A percentile compares a stretch with the other conserved stretches of the same genome.
These are phyloP conservation scores for Junonia oenone DNA, from an alignment of 2,888 invertebrate genomes.

Conservation along the genomic window DNA sequence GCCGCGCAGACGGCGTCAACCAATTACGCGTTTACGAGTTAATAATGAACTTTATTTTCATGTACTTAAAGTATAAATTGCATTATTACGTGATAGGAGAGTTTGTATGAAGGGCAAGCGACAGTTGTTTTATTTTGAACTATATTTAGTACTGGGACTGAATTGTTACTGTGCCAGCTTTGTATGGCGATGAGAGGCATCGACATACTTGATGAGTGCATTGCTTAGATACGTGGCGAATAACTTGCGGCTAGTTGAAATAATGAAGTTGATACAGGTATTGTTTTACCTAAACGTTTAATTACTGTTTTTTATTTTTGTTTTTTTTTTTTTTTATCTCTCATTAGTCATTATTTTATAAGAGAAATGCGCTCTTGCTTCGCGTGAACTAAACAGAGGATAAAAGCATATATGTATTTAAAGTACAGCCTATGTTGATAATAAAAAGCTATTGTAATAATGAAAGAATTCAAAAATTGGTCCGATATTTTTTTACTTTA, in stretches of 20 bases:
- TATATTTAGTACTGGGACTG: slow-evolving; percentile 75
- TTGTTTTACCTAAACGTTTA: too few species aligned
- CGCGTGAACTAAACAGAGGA: too few species aligned
- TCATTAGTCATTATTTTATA: too few species aligned
- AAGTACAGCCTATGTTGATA: too few species aligned
- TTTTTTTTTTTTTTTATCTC: too few species aligned
- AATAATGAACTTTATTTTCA: slow-evolving; percentile 55
- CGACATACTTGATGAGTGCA: slow-evolving; percentile 51
- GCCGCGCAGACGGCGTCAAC: slow-evolving; percentile 65
- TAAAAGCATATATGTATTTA: too few species aligned
- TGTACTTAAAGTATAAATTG: slow-evolving; percentile 48
- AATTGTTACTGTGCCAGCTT: slow-evolving; percentile 75
- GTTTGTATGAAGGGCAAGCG: slow-evolving; percentile 73
- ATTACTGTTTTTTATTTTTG: too few species aligned
- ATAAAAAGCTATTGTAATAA: too few species aligned
- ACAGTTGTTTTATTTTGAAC: slow-evolving; percentile 78
- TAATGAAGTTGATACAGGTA: neutral
- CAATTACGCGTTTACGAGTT: slow-evolving; percentile 56
- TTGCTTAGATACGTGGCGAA: slow-evolving; percentile 27
- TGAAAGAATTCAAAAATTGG: too few species aligned
- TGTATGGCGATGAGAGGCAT: slow-evolving; percentile 54
- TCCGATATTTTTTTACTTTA: too few species aligned
- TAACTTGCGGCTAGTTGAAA: slow-evolving; percentile 1
- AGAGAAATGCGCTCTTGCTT: too few species aligned
- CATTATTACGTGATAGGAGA: slow-evolving; percentile 41